Conservation (phyloP, 2,888 invertebrate species). For the Patella pellucida region DNA sequence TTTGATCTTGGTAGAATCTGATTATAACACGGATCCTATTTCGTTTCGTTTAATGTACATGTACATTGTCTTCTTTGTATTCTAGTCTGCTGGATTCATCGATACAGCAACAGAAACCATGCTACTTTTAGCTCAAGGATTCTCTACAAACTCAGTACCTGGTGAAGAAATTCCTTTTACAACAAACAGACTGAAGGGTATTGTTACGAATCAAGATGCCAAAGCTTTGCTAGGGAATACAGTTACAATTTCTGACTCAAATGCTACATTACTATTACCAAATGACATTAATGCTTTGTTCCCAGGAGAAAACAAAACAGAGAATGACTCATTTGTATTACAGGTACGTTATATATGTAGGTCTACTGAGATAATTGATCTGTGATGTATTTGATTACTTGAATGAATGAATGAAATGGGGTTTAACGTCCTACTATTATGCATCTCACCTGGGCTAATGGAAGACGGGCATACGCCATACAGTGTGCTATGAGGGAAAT, state of each 20-base stretch:
- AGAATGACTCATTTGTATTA: slow-evolving; percentile 8
- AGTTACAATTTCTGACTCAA: background rate
- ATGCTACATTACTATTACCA: background rate
- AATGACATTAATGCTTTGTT: slow-evolving; percentile 1
- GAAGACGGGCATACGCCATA: too few relatives aligned
- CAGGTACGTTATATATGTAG: background rate
- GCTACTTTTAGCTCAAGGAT: background rate
- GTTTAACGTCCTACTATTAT: too few relatives aligned
- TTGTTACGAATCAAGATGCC: slow-evolving; percentile 4
- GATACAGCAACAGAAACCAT: background rate
- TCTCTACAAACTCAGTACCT: slow-evolving; percentile 10
- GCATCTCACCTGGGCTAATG: too few relatives aligned
- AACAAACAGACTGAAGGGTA: slow-evolving; percentile 1
- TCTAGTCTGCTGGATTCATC: background rate
- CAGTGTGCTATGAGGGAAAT: too few relatives aligned
- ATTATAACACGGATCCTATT: too few relatives aligned
- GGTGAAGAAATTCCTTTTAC: slow-evolving; percentile 13
- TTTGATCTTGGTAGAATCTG: too few relatives aligned
- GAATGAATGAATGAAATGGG: too few relatives aligned
- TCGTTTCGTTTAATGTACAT: too few relatives aligned
- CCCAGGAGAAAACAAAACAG: slow-evolving; percentile 3
- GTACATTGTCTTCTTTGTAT: background rate
- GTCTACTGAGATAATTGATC: too few relatives aligned
- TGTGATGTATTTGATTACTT: too few relatives aligned
- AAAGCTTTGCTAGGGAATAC: background rate